phyloP scores from a whole-genome alignment of 1,140 invertebrate species.

The Zelostemma sp. region DNA sequence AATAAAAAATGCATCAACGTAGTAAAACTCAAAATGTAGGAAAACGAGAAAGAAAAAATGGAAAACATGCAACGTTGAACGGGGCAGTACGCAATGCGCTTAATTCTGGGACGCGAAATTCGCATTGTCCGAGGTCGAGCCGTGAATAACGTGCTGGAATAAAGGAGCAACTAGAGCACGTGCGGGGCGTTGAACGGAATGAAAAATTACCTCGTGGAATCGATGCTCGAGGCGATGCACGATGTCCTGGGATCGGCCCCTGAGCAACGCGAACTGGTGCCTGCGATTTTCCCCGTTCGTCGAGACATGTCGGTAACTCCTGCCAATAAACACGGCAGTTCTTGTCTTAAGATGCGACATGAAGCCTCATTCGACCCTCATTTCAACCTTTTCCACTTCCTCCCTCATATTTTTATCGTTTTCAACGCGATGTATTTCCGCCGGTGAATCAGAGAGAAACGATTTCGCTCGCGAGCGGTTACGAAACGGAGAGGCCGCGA shows the following conservation, averaged over 20 bases:
- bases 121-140: no score
- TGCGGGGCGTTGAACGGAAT: slow-evolving; percentile 7
- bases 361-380: background rate
- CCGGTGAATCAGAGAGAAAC: no score
- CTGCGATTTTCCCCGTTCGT: slow-evolving; percentile 54
- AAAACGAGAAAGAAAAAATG: no score
- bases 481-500: no score
- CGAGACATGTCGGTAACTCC: slow-evolving; percentile 50
- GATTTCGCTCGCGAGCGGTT: no score
- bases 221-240: slow-evolving; percentile 58
- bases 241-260: slow-evolving; percentile 56
- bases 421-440: no score
- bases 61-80: no score
- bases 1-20: no score
- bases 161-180: slow-evolving; percentile 16
- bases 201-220: slow-evolving; percentile 60
- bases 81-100: no score
- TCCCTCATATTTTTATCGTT: no score
- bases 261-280: slow-evolving; percentile 59
- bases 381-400: background rate
- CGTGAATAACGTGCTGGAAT: slow-evolving; percentile 13
- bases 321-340: slow-evolving; percentile 23
- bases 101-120: no score
- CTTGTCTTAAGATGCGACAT: slow-evolving; percentile 52
- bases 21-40: no score